These are phyloP conservation scores for Myanophis thanlyinensis DNA, from an alignment of 2,113 vertebrate genomes.

Conservation along the genomic window DNA sequence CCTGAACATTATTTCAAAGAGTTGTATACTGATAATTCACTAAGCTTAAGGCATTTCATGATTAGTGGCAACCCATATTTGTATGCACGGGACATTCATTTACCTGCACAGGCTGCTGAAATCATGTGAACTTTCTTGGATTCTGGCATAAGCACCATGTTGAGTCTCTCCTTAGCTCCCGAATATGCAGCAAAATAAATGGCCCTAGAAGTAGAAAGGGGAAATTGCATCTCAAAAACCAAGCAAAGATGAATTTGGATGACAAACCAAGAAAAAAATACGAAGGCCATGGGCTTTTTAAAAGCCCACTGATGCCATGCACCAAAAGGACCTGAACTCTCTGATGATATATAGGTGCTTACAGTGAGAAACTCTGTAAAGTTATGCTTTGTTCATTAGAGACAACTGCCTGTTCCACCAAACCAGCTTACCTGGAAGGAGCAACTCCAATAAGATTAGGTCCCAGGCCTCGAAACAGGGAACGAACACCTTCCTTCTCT, in stretches of 20 bases:
- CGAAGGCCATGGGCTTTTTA: background rate
- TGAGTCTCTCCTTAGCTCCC: conserved; percentile 60
- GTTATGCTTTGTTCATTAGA: background rate
- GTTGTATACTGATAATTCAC: background rate
- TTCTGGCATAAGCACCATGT: conserved; percentile 52
- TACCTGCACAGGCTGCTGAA: conserved; percentile 66
- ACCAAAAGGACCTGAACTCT: background rate
- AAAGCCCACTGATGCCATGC: background rate
- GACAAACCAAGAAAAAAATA: background rate
- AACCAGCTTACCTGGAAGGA: conserved; percentile 61
- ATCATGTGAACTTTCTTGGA: conserved; percentile 66
- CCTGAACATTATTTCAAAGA: background rate
- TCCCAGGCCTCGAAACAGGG: conserved; percentile 66
- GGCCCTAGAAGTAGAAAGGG: conserved; percentile 52
- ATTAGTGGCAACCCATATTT: background rate
- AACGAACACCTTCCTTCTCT: conserved; percentile 62
- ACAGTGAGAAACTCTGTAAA: background rate
- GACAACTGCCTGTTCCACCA: background rate
- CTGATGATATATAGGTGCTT: background rate
- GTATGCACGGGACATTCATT: conserved; percentile 6
- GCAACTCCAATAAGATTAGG: conserved; percentile 67
- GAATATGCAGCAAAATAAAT: conserved; percentile 71
- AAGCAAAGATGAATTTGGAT: background rate
- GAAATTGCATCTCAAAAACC: background rate
- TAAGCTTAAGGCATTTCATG: background rate